Conservation (phyloP, 2,888 invertebrate species). For the Erynnis tages region DNA sequence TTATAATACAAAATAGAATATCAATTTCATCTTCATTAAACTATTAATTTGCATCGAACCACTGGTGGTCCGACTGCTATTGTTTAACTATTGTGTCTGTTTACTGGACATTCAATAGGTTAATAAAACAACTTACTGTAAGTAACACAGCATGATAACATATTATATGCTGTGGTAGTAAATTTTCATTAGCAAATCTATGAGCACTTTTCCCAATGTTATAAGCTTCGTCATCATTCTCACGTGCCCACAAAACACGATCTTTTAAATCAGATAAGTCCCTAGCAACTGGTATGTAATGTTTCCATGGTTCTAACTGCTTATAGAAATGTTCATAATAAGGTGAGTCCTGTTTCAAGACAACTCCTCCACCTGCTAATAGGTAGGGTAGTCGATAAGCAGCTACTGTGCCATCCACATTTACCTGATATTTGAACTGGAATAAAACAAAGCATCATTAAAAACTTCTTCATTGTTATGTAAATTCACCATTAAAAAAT, state of each 20-base stretch:
- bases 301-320: slow-evolving; percentile 86
- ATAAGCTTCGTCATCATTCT: slow-evolving; percentile 85
- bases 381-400: slow-evolving; percentile 97
- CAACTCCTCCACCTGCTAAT: slow-evolving; percentile 91
- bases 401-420: slow-evolving; percentile 97
- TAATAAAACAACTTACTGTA: slow-evolving; percentile 45
- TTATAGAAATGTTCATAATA: slow-evolving; percentile 97
- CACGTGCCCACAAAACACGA: slow-evolving; percentile 88
- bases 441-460: slow-evolving; percentile 43
- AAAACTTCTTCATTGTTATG: neutral
- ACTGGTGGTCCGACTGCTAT: no score
- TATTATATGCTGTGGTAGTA: slow-evolving; percentile 91
- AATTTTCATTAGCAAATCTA: slow-evolving; percentile 87
- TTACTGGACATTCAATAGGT: no score
- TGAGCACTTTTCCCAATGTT: slow-evolving; percentile 85
- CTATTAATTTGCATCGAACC: no score
- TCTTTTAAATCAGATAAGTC: slow-evolving; percentile 91
- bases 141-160: slow-evolving; percentile 90
- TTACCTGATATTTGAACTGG: slow-evolving; percentile 97
- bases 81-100: no score
- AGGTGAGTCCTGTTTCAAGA: slow-evolving; percentile 95
- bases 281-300: slow-evolving; percentile 91
- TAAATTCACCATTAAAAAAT: no score
- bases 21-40: no score
- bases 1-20: no score